Conservation (phyloP, 1,140 invertebrate genomes). For the Gryon sp. region DNA sequence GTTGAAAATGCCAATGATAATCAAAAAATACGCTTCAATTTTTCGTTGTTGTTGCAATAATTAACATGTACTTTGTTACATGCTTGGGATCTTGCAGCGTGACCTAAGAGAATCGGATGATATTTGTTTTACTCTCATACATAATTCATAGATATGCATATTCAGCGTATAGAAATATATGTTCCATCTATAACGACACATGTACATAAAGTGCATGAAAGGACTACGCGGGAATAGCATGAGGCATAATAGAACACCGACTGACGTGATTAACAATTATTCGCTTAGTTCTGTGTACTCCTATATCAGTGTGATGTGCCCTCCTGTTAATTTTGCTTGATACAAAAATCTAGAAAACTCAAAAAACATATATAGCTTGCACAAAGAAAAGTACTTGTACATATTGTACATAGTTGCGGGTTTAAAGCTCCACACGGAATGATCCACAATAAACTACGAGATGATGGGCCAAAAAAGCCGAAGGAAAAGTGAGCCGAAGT, state of each 20-base stretch:
- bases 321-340: constrained; percentile 22
- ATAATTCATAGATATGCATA: constrained; percentile 52
- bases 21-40: constrained; percentile 1
- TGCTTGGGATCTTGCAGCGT: constrained; percentile 10
- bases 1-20: not conserved
- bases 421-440: too few species aligned
- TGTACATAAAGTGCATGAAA: constrained; percentile 64
- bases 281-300: not conserved
- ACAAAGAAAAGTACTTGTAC: too few species aligned
- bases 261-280: constrained; percentile 38
- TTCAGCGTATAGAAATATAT: constrained; percentile 37
- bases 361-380: too few species aligned
- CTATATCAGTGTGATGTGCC: not conserved
- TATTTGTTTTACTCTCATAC: constrained; percentile 49
- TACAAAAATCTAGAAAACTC: constrained; percentile 17
- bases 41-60: constrained; percentile 15
- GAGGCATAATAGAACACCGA: constrained; percentile 5
- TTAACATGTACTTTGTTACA: constrained; percentile 39
- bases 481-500: constrained; percentile 19
- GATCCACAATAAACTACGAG: constrained; percentile 26
- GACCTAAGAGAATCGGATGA: constrained; percentile 23
- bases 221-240: not conserved
- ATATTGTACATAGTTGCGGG: too few species aligned
- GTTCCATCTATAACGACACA: constrained; percentile 33
- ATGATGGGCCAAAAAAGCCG: constrained; percentile 23